Base-by-base conservation (phyloP, 2,888 invertebrate species). In the Ornithoptera alexandrae region DNA sequence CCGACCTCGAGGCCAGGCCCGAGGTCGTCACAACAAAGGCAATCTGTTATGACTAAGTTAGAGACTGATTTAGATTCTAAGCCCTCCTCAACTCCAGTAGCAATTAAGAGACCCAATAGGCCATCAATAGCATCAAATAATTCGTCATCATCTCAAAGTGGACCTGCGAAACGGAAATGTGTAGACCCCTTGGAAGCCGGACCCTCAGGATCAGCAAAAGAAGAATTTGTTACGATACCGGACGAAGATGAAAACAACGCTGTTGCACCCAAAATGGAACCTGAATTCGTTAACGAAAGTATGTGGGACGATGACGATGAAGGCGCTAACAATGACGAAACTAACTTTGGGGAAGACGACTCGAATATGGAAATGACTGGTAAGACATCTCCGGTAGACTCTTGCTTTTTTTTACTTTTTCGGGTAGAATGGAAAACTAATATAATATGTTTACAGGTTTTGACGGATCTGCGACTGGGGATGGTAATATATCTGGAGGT, bases 251-350 rank as follows among this genome's bases (percentile, higher is more conserved):
- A 93, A 84, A 92, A 93, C 42, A 93, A 93, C 74, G 93, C 94
- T 72, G 92, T 94, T 74, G 94, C 94, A 78, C 94, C 94, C 42
- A 94, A 94, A 93, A 94, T 94, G 84, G 94, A 94, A 93, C 95
- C 94, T 0, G 94, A 94, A 86, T 94, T 94, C 84, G 92, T 93
- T 60, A 94, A 94, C 73, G 94, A 94, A 81, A 91, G 93, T 73
- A 88, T 93, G 89, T 93, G 93, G 92, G 93, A 93, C 73, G 93
- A 93, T 72, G 94, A 94, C 73, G 95, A 94, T 75, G 94, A 94
- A 75, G 94, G 94, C 78, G 88, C 94, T 42, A 94, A 93, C 72
- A 94, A 94, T 78, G 94, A 94, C 77, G 95, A 94, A 81, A 91
- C 94, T 0, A 93, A 93, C 78, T 94, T 94, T 77, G 94, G 94